Evolutionary conservation across 2,797 vertebrate genomes (phyloP).

Genomic region (Pantherophis alleghaniensis): DNA sequence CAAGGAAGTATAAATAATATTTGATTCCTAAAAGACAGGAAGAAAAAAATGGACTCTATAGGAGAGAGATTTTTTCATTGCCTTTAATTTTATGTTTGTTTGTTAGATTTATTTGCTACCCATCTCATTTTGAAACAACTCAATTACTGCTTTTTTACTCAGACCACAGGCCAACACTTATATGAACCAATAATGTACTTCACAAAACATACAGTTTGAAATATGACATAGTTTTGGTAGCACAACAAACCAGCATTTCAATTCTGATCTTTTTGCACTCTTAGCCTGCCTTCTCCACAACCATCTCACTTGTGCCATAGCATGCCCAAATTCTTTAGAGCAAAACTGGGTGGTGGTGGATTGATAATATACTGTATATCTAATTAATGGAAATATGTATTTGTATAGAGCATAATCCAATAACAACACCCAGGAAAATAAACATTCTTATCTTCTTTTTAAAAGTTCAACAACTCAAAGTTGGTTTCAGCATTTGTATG

Average conservation of each 20-base stretch:
- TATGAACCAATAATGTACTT: constrained; percentile 6
- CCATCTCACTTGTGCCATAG: not conserved
- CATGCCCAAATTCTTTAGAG: not conserved
- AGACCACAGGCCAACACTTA: constrained; percentile 12
- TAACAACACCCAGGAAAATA: not conserved
- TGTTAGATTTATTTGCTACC: not conserved
- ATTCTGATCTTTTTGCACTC: not conserved
- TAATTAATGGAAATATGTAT: not conserved
- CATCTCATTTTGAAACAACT: not conserved
- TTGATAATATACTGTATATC: not conserved
- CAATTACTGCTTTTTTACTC: constrained; percentile 5
- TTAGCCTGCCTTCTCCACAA: not conserved
- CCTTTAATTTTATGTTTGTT: not conserved
- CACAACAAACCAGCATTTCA: not conserved
- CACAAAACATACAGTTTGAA: not conserved
- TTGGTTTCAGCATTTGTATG: fast-evolving
- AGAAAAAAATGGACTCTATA: not conserved
- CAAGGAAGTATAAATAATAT: not conserved
- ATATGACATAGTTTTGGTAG: constrained; percentile 8
- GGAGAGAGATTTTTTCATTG: not conserved
- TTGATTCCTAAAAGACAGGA: not conserved
- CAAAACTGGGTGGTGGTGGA: not conserved
- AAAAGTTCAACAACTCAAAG: not conserved
- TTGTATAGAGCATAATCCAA: not conserved
- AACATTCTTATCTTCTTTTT: not conserved